Percentiles rank a stretch among this genome's conserved stretches.
Conservation (phyloP, 1,140 invertebrate species). For the Prorops nasuta region DNA sequence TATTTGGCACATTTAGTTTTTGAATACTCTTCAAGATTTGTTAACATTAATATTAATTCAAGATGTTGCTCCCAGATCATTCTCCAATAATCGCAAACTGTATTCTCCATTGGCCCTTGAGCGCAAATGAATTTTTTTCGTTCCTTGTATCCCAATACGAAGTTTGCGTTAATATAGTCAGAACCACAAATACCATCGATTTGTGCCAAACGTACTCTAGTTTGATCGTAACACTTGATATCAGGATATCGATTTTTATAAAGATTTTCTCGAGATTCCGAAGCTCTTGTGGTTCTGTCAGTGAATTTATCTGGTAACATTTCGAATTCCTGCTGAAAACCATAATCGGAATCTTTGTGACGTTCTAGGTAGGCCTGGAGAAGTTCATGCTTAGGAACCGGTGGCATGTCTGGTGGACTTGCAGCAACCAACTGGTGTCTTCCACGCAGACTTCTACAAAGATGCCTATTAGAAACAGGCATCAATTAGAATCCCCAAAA, state of each 20-base stretch:
- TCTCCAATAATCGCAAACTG: conserved; percentile 93
- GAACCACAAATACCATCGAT: conserved; percentile 75
- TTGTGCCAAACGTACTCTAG: conserved; percentile 75
- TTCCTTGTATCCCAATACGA: conserved; percentile 87
- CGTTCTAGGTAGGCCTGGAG: conserved; percentile 73
- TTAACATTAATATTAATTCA: conserved; percentile 90
- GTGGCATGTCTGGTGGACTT: conserved; percentile 78
- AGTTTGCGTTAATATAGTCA: conserved; percentile 93
- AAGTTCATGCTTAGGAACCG: conserved; percentile 70
- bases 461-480: conserved; percentile 50
- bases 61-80: conserved; percentile 97
- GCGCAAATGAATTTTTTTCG: conserved; percentile 93
- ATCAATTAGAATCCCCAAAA: conserved; percentile 22
- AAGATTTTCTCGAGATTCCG: conserved; percentile 83
- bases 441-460: conserved; percentile 64
- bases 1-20: conserved; percentile 92
- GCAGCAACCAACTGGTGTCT: conserved; percentile 66
- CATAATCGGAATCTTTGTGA: conserved; percentile 83
- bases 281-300: conserved; percentile 82
- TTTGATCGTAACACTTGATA: conserved; percentile 92
- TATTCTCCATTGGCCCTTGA: conserved; percentile 90
- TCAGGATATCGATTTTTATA: conserved; percentile 86
- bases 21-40: conserved; percentile 90
- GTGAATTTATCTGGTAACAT: conserved; percentile 81
- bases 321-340: conserved; percentile 86